Base-by-base conservation (phyloP, 1,140 invertebrate species). In the Drosophila paulistorum region DNA sequence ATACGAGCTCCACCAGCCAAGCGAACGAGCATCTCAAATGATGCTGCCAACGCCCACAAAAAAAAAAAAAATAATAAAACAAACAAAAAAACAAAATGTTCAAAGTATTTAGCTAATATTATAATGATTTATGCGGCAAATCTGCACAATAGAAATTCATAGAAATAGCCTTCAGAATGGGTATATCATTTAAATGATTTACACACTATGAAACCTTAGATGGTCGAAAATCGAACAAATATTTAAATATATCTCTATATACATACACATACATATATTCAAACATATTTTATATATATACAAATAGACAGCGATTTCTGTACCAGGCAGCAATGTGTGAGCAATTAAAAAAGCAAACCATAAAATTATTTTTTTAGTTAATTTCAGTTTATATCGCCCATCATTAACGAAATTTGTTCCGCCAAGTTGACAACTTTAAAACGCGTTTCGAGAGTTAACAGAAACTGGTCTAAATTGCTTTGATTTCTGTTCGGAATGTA, bases 371-470 rank as follows among this genome's bases (percentile, higher is more conserved):
- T 87, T 87, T 87, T 86, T 71, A 77, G 83, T 74, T 87, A 59
- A 83, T 74, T 86, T 79, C 73, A 33, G 60, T 68, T 79, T 79
- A 83, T 82, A 82, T 71, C 61, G 69, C 61, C 75, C 67, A 68
- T 89, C 79, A 87, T 87, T 87, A 87, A 87, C 84, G 79, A 83
- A 87, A 87, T 87, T 80, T 54, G 83, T 87, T 87, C 79, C 83
- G 83, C 83, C 83, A 70, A 72, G 65, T 83, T 87, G 79, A 87
- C 79, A 89, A 79, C 73, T 87, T 63, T 66, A 68, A 86, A 71
- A 79, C 75, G 66, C 82, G 68, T 74, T 75, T 37, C 59, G 30
- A 30, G 30, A 59, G 76, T 37, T 39, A 65, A 54, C 65, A 70
- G 68, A 86, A 76, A 79, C 67, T 82, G 55, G 76, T 77, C 65